Conservation (phyloP, 2,797 vertebrate species). For the Sebastes steindachneri region DNA sequence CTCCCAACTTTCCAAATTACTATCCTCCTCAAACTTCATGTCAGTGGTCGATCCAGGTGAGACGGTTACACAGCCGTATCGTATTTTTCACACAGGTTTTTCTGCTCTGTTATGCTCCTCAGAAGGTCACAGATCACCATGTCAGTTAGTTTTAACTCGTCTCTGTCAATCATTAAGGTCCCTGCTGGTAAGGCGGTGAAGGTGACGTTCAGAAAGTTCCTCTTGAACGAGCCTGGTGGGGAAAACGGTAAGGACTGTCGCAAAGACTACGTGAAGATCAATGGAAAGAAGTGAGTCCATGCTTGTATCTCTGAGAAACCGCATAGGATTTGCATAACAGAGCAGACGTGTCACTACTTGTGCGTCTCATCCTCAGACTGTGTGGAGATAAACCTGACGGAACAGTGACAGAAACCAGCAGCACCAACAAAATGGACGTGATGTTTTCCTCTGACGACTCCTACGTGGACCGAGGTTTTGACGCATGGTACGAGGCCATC, state of each 20-base stretch:
- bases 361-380: constrained; percentile 74
- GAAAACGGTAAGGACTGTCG: constrained; percentile 59
- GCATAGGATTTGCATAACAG: background rate
- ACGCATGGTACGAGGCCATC: constrained; percentile 84
- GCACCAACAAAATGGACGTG: constrained; percentile 80
- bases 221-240: constrained; percentile 77
- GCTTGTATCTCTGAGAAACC: background rate
- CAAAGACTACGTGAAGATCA: constrained; percentile 91
- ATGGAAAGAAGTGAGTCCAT: constrained; percentile 82
- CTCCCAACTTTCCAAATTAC: constrained; percentile 91
- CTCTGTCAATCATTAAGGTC: constrained; percentile 80
- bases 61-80: background rate
- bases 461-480: constrained; percentile 90
- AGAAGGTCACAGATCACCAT: background rate
- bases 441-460: constrained; percentile 87
- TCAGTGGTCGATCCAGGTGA: constrained; percentile 90
- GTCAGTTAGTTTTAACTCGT: background rate
- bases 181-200: constrained; percentile 82
- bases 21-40: constrained; percentile 87
- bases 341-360: background rate
- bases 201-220: constrained; percentile 88
- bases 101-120: background rate
- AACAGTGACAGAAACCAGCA: constrained; percentile 80
- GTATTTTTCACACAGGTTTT: background rate
- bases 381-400: constrained; percentile 82